phyloP scores from a whole-genome alignment of 2,113 vertebrate species.

The Danionella cerebrum region DNA sequence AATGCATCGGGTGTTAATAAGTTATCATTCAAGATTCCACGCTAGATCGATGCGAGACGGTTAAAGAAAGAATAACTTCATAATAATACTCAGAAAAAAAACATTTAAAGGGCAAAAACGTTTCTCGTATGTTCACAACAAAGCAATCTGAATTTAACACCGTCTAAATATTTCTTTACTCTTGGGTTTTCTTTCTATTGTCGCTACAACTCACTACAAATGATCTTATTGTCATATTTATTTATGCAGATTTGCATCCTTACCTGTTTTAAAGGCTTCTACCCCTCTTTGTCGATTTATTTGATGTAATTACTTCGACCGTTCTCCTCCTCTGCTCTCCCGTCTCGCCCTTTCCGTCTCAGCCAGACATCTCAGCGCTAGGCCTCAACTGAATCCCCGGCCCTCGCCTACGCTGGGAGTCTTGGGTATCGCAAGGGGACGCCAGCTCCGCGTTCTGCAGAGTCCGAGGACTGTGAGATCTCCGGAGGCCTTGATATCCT shows the following conservation, averaged over 20 bases:
- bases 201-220: neutral
- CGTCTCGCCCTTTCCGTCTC: slow-evolving; percentile 23
- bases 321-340: slow-evolving; percentile 43
- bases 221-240: neutral
- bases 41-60: neutral
- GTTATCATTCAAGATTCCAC: neutral
- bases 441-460: slow-evolving; percentile 36
- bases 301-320: slow-evolving; percentile 36
- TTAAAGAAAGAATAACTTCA: neutral
- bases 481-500: slow-evolving; percentile 61
- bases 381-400: slow-evolving; percentile 63
- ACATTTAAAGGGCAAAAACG: neutral
- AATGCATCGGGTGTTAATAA: neutral
- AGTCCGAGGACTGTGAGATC: slow-evolving; percentile 46
- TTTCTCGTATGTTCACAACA: neutral
- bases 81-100: neutral
- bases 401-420: slow-evolving; percentile 44
- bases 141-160: neutral
- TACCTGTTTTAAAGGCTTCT: slow-evolving; percentile 35
- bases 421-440: slow-evolving; percentile 27
- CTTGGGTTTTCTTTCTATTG: neutral
- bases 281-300: neutral
- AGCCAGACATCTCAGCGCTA: slow-evolving; percentile 61
- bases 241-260: neutral
- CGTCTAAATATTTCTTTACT: neutral